A percentile compares a stretch with the other conserved stretches of the same genome.
Conservation (phyloP, 2,797 vertebrate genomes). For the Ctenosaura bakeri region DNA sequence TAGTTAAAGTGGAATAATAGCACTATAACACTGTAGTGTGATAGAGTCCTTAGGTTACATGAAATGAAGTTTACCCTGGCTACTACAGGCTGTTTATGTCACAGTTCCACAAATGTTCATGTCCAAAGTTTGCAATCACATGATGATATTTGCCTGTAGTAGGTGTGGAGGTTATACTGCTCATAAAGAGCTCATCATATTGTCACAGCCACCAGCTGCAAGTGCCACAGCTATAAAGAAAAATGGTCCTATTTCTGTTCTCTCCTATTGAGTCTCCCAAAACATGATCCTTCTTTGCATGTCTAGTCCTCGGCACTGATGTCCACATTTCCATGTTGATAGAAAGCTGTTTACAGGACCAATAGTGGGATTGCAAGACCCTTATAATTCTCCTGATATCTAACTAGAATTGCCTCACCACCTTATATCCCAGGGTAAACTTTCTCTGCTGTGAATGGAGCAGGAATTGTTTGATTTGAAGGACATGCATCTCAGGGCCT, state of each 20-base stretch:
- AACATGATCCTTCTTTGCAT: not conserved
- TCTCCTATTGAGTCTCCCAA: not conserved
- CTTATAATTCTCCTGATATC: not conserved
- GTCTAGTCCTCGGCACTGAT: not conserved
- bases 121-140: not conserved
- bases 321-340: not conserved
- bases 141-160: not conserved
- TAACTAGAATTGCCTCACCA: not conserved
- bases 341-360: not conserved
- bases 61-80: not conserved
- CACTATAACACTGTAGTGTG: too few relatives aligned
- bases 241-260: not conserved
- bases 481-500: slow-evolving; percentile 31
- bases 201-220: not conserved
- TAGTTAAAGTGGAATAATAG: too few relatives aligned
- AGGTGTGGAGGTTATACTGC: not conserved
- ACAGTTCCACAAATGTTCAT: not conserved
- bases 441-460: not conserved
- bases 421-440: not conserved
- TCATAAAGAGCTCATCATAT: not conserved
- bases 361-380: not conserved
- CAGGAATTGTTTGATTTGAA: slow-evolving; percentile 16
- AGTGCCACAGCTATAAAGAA: not conserved
- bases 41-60: not conserved
- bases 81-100: not conserved